Conservation (phyloP, 2,797 vertebrate species). For the Hirundo rustica region DNA sequence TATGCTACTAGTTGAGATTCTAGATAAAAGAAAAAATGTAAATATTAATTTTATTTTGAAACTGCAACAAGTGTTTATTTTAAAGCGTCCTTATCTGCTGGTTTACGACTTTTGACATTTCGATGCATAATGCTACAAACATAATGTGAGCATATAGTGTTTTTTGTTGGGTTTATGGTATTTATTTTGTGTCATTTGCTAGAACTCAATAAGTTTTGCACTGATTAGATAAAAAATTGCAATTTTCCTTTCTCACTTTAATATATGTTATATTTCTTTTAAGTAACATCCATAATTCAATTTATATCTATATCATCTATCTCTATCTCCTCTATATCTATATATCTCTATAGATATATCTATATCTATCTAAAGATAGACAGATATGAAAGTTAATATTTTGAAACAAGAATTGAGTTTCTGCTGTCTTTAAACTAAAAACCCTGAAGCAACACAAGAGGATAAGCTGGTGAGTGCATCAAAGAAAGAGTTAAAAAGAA, state of each 20-base stretch:
- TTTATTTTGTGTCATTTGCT: not conserved
- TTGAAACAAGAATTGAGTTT: not conserved
- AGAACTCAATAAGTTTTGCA: not conserved
- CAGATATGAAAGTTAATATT: not conserved
- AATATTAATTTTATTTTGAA: not conserved
- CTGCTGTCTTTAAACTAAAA: not conserved
- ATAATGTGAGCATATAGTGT: not conserved
- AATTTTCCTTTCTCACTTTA: not conserved
- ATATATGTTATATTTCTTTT: not conserved
- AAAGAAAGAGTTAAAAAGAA: not conserved
- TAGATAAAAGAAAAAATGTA: not conserved
- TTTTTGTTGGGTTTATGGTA: not conserved
- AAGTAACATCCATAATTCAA: not conserved
- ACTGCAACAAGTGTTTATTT: not conserved
- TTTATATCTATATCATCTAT: not conserved
- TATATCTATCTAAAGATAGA: not conserved
- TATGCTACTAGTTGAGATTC: not conserved
- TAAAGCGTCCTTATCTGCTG: not conserved
- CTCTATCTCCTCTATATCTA: not conserved
- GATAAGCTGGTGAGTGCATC: not conserved
- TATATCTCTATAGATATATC: not conserved
- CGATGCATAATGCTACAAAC: not conserved
- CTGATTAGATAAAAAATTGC: not conserved
- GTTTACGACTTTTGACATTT: not conserved
- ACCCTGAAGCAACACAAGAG: not conserved